These are phyloP conservation scores for Actinopyga echinites DNA, from an alignment of 53 echinoderm and acorn worm genomes.

Conservation along the genomic window DNA sequence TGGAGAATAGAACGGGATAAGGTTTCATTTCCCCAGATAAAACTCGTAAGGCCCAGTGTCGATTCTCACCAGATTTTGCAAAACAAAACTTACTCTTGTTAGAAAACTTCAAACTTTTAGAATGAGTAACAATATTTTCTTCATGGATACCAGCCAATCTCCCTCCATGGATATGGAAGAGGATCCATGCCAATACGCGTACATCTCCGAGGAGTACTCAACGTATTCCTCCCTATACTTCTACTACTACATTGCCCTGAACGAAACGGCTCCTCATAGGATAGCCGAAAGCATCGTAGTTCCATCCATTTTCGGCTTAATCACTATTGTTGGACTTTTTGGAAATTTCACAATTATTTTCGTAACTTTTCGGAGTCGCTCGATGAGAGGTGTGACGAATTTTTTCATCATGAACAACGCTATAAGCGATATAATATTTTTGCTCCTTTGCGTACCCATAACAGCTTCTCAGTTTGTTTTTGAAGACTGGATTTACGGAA, in stretches of 20 bases:
- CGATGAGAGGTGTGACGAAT: slow-evolving; percentile 95
- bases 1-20: no score
- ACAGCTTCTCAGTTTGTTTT: slow-evolving; percentile 72
- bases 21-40: no score
- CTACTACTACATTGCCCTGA: background rate
- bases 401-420: slow-evolving; percentile 98
- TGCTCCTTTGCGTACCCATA: slow-evolving; percentile 82
- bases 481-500: slow-evolving; percentile 79
- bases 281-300: slow-evolving; percentile 53
- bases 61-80: no score
- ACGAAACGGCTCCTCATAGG: background rate
- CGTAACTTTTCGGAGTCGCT: slow-evolving; percentile 72
- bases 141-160: no score
- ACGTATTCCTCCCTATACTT: background rate
- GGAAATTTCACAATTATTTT: slow-evolving; percentile 85
- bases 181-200: no score
- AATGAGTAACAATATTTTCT: no score
- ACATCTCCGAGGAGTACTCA: background rate
- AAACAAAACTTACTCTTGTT: no score
- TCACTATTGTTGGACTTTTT: slow-evolving; percentile 76
- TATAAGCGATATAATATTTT: slow-evolving; percentile 87
- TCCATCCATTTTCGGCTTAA: slow-evolving; percentile 69
- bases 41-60: no score
- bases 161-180: no score
- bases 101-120: no score